Conservation (phyloP, 2,113 vertebrate species). For the Tetrao urogallus region DNA sequence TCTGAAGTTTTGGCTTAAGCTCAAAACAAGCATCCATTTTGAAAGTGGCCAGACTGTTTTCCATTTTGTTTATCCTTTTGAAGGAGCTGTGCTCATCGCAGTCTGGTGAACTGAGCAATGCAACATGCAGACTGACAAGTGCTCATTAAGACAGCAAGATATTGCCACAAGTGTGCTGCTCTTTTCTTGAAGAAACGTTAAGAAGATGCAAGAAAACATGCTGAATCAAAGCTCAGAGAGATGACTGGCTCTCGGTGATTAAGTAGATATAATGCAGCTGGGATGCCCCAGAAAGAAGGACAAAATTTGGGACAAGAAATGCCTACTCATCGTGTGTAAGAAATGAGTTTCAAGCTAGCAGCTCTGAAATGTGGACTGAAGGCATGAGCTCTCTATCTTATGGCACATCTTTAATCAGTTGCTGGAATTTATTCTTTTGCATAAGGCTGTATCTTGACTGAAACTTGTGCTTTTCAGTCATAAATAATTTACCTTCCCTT, state of each 20-base stretch:
- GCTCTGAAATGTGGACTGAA: neutral
- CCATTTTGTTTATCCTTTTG: neutral
- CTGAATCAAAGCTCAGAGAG: neutral
- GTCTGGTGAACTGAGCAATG: neutral
- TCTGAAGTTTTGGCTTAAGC: constrained; percentile 38
- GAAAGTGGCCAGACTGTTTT: neutral
- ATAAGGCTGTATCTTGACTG: constrained; percentile 39
- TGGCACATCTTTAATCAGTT: neutral
- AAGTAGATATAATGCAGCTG: fast-evolving
- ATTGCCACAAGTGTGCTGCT: neutral
- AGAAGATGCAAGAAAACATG: constrained; percentile 16
- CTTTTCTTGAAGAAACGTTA: neutral
- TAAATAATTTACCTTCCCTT: neutral
- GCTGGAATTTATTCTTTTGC: neutral
- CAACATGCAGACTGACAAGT: neutral
- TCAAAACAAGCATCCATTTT: neutral
- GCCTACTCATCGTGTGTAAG: neutral
- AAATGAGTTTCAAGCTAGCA: fast-evolving
- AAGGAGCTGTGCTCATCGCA: neutral
- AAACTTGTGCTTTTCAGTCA: neutral
- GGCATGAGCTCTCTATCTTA: neutral
- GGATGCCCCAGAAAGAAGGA: neutral
- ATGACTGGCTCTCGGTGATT: neutral
- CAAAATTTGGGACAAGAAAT: neutral
- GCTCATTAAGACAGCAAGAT: neutral